Percentiles rank a stretch among this genome's conserved stretches.
These are phyloP conservation scores for Melinaea marsaeus DNA, from an alignment of 2,888 invertebrate species.

Conservation along the genomic window DNA sequence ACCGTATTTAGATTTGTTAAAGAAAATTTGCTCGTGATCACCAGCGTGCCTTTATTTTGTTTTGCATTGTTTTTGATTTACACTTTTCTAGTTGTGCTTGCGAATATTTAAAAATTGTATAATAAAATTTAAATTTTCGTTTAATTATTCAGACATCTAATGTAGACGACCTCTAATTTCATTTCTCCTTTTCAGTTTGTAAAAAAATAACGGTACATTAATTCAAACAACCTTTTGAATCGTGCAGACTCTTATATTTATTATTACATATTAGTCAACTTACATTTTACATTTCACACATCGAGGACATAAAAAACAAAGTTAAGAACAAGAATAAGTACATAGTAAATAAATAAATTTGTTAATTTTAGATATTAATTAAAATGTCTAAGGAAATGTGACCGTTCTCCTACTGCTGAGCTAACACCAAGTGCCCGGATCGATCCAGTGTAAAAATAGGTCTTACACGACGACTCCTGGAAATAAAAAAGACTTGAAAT, in stretches of 20 bases:
- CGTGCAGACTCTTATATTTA: no score
- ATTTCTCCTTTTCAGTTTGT: neutral
- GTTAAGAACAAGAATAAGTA: no score
- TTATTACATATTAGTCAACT: no score
- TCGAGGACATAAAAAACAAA: no score
- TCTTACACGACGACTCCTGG: conserved; percentile 62
- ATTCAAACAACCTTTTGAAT: no score
- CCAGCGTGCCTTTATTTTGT: conserved; percentile 58
- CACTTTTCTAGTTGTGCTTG: conserved; percentile 44
- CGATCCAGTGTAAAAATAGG: conserved; percentile 65
- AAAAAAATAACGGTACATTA: no score
- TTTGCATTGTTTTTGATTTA: conserved; percentile 50
- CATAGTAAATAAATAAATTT: neutral
- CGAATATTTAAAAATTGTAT: conserved; percentile 27
- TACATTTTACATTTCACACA: no score
- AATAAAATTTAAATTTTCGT: neutral
- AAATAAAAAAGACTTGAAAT: conserved; percentile 27
- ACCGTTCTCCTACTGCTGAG: conserved; percentile 44
- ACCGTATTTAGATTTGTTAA: conserved; percentile 43
- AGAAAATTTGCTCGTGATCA: conserved; percentile 54
- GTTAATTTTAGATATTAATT: neutral
- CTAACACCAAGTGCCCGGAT: conserved; percentile 64
- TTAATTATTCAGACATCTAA: no score
- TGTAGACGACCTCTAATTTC: neutral
- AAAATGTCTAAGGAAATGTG: neutral